phyloP scores from a whole-genome alignment of 1,140 invertebrate genomes.

The Andricus grossulariae region DNA sequence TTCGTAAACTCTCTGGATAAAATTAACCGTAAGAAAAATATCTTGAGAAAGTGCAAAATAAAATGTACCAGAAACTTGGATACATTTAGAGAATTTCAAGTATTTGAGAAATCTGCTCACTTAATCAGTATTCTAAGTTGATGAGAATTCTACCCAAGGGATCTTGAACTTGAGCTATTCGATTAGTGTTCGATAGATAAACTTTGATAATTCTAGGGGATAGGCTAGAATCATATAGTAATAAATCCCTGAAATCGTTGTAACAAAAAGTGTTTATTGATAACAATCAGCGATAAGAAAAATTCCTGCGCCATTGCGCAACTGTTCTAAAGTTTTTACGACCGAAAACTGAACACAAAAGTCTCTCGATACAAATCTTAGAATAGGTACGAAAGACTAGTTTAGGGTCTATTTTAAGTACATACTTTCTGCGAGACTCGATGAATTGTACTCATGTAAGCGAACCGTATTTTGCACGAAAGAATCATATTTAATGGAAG shows the following conservation, averaged over 20 bases:
- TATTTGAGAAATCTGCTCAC: constrained; percentile 31
- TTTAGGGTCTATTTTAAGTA: constrained; percentile 71
- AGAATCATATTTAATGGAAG: constrained; percentile 61
- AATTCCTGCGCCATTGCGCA: neutral
- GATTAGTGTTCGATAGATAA: constrained; percentile 28
- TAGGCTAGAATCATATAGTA: neutral
- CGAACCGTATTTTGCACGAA: constrained; percentile 56
- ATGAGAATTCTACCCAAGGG: neutral
- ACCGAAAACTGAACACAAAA: neutral
- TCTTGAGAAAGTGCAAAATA: neutral
- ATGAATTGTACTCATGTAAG: constrained; percentile 52
- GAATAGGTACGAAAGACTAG: constrained; percentile 63
- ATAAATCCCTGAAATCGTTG: neutral
- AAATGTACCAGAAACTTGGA: neutral
- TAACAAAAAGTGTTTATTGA: neutral
- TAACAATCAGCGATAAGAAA: neutral
- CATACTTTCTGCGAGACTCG: constrained; percentile 60
- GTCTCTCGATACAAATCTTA: constrained; percentile 58
- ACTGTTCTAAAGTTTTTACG: too few relatives aligned
- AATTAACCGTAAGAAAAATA: neutral
- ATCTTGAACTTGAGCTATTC: constrained; percentile 12
- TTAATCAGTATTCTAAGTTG: constrained; percentile 28
- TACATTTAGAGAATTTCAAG: constrained; percentile 14
- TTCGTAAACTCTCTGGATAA: neutral
- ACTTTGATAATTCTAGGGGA: neutral